Conservation (phyloP, 2,113 vertebrate species). For the Philantomba maxwellii region DNA sequence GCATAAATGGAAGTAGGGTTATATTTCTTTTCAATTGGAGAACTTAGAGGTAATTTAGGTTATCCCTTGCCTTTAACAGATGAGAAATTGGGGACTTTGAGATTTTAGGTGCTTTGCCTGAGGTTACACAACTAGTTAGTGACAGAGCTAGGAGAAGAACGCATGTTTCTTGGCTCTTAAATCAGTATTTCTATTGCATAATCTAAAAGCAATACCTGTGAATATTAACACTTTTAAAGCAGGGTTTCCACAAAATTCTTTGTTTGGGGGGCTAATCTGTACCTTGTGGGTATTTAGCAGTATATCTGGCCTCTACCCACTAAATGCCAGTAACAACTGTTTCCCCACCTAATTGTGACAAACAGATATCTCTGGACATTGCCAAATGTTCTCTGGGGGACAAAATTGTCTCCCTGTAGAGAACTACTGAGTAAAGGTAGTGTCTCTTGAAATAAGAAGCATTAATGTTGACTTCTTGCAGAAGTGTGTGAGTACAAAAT, state of each 20-base stretch:
- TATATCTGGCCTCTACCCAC: not conserved
- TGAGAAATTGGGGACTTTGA: not conserved
- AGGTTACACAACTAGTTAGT: not conserved
- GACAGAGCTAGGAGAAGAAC: not conserved
- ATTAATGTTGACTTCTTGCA: not conserved
- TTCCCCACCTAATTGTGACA: not conserved
- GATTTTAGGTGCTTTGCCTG: not conserved
- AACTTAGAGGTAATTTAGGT: not conserved
- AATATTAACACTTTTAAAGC: not conserved
- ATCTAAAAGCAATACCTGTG: not conserved
- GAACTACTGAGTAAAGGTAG: not conserved
- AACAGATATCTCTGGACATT: not conserved
- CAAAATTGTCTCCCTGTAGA: not conserved
- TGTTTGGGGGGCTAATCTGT: not conserved
- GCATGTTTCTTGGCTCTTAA: not conserved
- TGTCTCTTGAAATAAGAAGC: not conserved
- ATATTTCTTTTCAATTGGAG: not conserved
- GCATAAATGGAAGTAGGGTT: not conserved
- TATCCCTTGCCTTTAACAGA: not conserved
- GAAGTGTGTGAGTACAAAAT: no score
- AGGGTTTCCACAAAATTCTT: not conserved
- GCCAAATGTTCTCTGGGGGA: not conserved
- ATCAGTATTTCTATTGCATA: not conserved
- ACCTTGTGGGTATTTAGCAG: not conserved
- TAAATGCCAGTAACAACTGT: not conserved